phyloP scores from a whole-genome alignment of 2,888 invertebrate genomes.

The Podabrus alpinus region DNA sequence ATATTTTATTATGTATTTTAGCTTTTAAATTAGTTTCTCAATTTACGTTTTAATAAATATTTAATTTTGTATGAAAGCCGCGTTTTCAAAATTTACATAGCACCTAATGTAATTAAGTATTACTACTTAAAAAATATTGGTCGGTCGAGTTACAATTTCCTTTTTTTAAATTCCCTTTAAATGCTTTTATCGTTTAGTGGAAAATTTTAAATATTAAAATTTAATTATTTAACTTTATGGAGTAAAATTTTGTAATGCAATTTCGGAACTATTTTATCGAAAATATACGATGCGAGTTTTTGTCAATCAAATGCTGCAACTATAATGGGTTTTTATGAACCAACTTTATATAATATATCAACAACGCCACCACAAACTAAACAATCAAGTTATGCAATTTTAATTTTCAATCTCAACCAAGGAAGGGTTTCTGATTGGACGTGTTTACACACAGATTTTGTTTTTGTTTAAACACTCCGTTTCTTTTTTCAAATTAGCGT shows the following conservation, averaged over 20 bases:
- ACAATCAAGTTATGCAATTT: constrained; percentile 35
- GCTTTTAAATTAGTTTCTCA: background rate
- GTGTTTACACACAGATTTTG: constrained; percentile 22
- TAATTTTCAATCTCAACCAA: constrained; percentile 35
- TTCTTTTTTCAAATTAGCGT: constrained; percentile 27
- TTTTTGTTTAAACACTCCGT: constrained; percentile 34
- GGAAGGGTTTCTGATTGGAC: constrained; percentile 29
- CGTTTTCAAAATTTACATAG: background rate
- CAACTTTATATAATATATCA: background rate
- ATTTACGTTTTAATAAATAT: background rate
- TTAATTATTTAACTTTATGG: background rate
- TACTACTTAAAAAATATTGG: background rate
- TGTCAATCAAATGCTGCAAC: background rate
- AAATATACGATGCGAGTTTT: background rate
- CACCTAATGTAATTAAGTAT: background rate
- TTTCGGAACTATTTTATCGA: background rate
- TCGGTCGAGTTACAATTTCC: background rate
- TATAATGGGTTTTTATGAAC: background rate
- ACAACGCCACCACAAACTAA: constrained; percentile 13
- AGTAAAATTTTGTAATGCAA: background rate
- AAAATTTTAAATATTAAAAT: background rate
- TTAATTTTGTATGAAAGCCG: background rate
- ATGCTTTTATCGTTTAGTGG: background rate
- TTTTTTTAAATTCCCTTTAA: too few species aligned
- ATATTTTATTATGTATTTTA: background rate